These are phyloP conservation scores for Paracyprichromis sp. DNA, from an alignment of 2,113 vertebrate species.

Conservation along the genomic window DNA sequence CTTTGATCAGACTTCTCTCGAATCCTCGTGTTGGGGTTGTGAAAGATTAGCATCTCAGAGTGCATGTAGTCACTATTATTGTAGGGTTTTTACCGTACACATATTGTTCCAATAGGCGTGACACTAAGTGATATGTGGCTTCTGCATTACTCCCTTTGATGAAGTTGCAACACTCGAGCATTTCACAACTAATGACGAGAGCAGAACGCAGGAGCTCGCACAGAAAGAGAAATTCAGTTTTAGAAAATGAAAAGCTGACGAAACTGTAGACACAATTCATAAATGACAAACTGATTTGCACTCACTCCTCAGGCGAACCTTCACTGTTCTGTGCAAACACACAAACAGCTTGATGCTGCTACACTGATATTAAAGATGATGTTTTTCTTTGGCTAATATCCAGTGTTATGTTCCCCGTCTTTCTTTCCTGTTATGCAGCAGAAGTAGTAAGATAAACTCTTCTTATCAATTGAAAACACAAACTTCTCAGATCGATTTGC, in stretches of 20 bases:
- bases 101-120: neutral
- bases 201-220: neutral
- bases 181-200: neutral
- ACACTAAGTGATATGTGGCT: neutral
- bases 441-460: neutral
- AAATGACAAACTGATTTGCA: neutral
- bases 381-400: neutral
- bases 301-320: neutral
- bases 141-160: neutral
- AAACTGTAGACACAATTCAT: neutral
- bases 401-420: fast-evolving
- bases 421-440: neutral
- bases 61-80: neutral
- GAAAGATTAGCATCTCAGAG: neutral
- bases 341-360: neutral
- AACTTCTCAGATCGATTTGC: neutral
- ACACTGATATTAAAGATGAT: neutral
- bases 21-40: neutral
- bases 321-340: neutral
- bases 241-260: neutral
- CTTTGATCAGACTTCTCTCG: neutral
- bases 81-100: neutral
- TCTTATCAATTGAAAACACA: neutral
- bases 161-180: neutral
- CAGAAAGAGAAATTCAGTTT: neutral